These are phyloP conservation scores for Nephila pilipes DNA, from an alignment of 1,140 invertebrate genomes.

Conservation along the genomic window DNA sequence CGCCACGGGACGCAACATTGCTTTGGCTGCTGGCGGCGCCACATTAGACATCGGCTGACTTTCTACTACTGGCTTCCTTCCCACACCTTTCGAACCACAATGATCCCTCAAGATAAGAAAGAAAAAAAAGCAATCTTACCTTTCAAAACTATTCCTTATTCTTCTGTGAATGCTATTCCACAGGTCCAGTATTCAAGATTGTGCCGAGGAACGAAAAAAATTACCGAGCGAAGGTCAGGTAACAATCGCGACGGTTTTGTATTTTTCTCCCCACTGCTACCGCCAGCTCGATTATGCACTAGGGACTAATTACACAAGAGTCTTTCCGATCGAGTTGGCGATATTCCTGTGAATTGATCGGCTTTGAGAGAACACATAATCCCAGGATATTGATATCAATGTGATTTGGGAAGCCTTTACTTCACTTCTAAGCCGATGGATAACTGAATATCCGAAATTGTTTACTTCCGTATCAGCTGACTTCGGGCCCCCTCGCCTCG, in stretches of 20 bases:
- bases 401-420: background rate
- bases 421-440: slow-evolving; percentile 24
- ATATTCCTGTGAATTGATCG: slow-evolving; percentile 75
- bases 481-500: slow-evolving; percentile 61
- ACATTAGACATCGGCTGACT: slow-evolving; percentile 40
- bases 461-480: slow-evolving; percentile 78
- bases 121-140: slow-evolving; percentile 52
- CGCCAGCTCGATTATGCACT: slow-evolving; percentile 74
- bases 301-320: slow-evolving; percentile 74
- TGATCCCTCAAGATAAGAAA: slow-evolving; percentile 43
- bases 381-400: slow-evolving; percentile 3
- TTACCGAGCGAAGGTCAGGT: slow-evolving; percentile 68
- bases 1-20: slow-evolving; percentile 71
- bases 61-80: slow-evolving; percentile 53
- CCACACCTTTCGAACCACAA: slow-evolving; percentile 50
- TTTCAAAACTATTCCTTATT: slow-evolving; percentile 20
- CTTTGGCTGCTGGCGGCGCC: slow-evolving; percentile 71
- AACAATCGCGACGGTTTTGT: slow-evolving; percentile 67
- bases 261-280: slow-evolving; percentile 72
- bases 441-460: slow-evolving; percentile 65
- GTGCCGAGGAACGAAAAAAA: slow-evolving; percentile 44
- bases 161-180: background rate
- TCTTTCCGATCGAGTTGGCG: slow-evolving; percentile 73
- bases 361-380: slow-evolving; percentile 52
- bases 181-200: background rate